Percentiles rank a stretch among this genome's conserved stretches.
Evolutionary conservation across 2,797 vertebrate species (phyloP).

Genomic region (Intellagama lesueurii): DNA sequence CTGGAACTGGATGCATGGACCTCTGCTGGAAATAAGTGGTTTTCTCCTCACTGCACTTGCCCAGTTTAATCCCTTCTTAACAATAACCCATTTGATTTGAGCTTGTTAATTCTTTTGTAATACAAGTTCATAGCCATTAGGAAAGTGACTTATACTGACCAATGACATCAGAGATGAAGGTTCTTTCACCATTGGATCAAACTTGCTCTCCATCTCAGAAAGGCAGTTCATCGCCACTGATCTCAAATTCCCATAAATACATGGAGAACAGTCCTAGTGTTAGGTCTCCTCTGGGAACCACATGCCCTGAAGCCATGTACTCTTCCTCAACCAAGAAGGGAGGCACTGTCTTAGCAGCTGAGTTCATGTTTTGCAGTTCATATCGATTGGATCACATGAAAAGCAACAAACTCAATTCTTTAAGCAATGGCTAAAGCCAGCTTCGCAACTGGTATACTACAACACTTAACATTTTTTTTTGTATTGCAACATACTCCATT

Average conservation of each 20-base stretch:
- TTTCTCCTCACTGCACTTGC: neutral
- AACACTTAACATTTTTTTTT: neutral
- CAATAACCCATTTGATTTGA: no score
- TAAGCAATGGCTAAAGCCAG: neutral
- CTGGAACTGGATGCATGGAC: neutral
- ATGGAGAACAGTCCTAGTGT: neutral
- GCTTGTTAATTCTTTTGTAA: no score
- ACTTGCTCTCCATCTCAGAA: neutral
- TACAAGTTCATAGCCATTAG: neutral
- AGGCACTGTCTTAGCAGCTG: neutral
- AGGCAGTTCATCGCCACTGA: neutral
- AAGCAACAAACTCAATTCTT: neutral
- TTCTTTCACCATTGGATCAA: neutral
- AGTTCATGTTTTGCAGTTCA: neutral
- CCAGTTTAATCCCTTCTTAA: neutral
- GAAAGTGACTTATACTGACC: neutral
- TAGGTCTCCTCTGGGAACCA: neutral
- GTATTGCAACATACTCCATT: neutral
- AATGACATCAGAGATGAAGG: neutral
- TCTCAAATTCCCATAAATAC: neutral
- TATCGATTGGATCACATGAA: neutral
- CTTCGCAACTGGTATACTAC: neutral
- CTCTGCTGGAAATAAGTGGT: neutral
- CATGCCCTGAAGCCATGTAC: neutral
- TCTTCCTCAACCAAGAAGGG: neutral